Base-by-base conservation (phyloP, 2,888 invertebrate species). In the Timema cristinae region DNA sequence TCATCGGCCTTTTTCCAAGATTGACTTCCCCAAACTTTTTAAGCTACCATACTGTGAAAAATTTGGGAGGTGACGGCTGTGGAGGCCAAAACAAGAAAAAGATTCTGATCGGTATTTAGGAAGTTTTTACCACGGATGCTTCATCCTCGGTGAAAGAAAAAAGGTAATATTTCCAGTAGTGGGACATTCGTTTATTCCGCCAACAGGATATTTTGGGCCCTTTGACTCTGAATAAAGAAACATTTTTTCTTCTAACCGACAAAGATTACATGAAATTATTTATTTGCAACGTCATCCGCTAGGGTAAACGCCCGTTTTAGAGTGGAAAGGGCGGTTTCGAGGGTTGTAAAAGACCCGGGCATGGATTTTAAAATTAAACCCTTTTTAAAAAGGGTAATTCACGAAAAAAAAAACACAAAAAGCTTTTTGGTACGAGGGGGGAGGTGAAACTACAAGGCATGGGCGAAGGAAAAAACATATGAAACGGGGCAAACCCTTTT, bases 21-120 rank as follows among this genome's bases (percentile, higher is more conserved):
- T 13, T 63, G 32, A 16, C 63, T 15, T 63, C 63, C 13, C 6
- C 32, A 6, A 2, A 16, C 5, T 5, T 63, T 6, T 16, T 5
- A 63, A 63, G 32, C 48, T 63, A 63, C 32, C 16, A 63, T 16
- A 16, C 63, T 16, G 6, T 63, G 9, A 63, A n/a, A 16, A n/a
- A n/a, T n/a, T 63, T 63, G 63, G 63, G 6, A 10, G 63, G 16
- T 1, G 63, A 63, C 13, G 63, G 32, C 10, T 63, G 63, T 15
- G 16, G 63, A 15, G 32, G 63, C 47, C 63, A 63, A 63, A 63
- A n/a, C 13, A 63, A 63, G 16, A 63, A 63, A 8, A 63, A 63
- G 32, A 63, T 16, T 63, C 13, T 63, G 16, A 63, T 63, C 48
- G 0, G 63, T 63, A 15, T 32, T 16, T 63, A 5, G 16, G 16